Evolutionary conservation across 2,888 invertebrate genomes (phyloP).

Genomic region (Drosophila parthenogenetica): DNA sequence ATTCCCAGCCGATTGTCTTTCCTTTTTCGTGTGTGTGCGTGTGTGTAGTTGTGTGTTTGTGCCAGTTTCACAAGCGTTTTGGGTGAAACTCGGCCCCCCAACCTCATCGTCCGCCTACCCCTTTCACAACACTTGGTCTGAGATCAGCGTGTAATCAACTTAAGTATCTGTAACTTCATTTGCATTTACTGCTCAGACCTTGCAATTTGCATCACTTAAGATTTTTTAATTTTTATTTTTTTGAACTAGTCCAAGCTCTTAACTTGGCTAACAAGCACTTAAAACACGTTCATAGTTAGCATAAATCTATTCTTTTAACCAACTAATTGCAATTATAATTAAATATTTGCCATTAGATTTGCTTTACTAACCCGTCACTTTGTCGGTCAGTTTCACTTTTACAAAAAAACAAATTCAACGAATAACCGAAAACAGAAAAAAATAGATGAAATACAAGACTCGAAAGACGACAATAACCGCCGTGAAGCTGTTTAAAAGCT

Average conservation of each 20-base stretch:
- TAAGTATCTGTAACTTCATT: slow-evolving; percentile 21
- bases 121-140: slow-evolving; percentile 5
- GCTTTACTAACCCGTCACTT: slow-evolving; percentile 27
- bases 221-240: background rate
- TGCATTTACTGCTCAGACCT: slow-evolving; percentile 19
- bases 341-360: slow-evolving; percentile 43
- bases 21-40: slow-evolving; percentile 37
- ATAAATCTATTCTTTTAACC: slow-evolving; percentile 13
- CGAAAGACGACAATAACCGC: slow-evolving; percentile 6
- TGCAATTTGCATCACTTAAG: slow-evolving; percentile 12
- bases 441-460: slow-evolving; percentile 17
- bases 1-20: slow-evolving; percentile 61
- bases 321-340: slow-evolving; percentile 43
- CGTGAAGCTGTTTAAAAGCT: slow-evolving; percentile 5
- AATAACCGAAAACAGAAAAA: slow-evolving; percentile 10
- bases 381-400: slow-evolving; percentile 69
- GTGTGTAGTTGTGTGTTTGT: slow-evolving; percentile 23
- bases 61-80: slow-evolving; percentile 51
- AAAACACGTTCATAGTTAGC: background rate
- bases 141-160: slow-evolving; percentile 12
- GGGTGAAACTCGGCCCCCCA: slow-evolving; percentile 50
- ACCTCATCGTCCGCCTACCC: background rate
- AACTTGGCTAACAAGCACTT: slow-evolving; percentile 3
- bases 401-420: slow-evolving; percentile 13
- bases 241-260: background rate